Evolutionary conservation across 2,888 invertebrate genomes (phyloP).

Genomic region (Thumatha senex): DNA sequence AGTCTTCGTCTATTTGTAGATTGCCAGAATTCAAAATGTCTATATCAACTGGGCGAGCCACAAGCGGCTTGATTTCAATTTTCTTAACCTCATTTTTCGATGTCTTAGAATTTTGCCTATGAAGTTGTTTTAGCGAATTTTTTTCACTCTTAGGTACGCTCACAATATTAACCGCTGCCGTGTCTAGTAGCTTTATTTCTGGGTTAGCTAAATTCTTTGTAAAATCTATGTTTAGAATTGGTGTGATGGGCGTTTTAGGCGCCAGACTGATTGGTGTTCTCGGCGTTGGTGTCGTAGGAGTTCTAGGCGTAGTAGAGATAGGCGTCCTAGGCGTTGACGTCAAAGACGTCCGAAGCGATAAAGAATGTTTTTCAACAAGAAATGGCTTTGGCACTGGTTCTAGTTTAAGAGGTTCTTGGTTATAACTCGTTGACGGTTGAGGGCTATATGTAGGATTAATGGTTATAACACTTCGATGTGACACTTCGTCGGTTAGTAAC

Average conservation of each 20-base stretch:
- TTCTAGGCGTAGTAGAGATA: constrained; percentile 44
- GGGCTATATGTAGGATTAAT: constrained; percentile 71
- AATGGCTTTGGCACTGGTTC: constrained; percentile 48
- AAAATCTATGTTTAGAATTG: constrained; percentile 74
- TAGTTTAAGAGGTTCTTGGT: constrained; percentile 49
- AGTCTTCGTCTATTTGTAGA: constrained; percentile 79
- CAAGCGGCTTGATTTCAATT: constrained; percentile 45
- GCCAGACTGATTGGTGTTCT: constrained; percentile 32
- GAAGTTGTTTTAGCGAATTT: constrained; percentile 40
- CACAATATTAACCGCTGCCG: constrained; percentile 47
- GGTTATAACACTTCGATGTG: constrained; percentile 67
- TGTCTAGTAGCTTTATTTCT: constrained; percentile 70
- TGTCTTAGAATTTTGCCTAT: constrained; percentile 62
- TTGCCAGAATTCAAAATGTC: constrained; percentile 71
- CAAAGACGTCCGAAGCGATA: constrained; percentile 27
- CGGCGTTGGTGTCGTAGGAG: constrained; percentile 20
- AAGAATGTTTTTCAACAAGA: constrained; percentile 25
- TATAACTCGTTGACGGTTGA: constrained; percentile 71
- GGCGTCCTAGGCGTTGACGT: constrained; percentile 43
- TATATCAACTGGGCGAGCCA: constrained; percentile 52
- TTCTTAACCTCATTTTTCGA: constrained; percentile 56
- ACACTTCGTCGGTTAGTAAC: constrained; percentile 52
- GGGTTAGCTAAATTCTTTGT: constrained; percentile 65
- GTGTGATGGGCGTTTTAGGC: constrained; percentile 55
- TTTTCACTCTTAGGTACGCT: constrained; percentile 47